Evolutionary conservation across 2,888 invertebrate genomes (phyloP).

Genomic region (Apamea sordens): DNA sequence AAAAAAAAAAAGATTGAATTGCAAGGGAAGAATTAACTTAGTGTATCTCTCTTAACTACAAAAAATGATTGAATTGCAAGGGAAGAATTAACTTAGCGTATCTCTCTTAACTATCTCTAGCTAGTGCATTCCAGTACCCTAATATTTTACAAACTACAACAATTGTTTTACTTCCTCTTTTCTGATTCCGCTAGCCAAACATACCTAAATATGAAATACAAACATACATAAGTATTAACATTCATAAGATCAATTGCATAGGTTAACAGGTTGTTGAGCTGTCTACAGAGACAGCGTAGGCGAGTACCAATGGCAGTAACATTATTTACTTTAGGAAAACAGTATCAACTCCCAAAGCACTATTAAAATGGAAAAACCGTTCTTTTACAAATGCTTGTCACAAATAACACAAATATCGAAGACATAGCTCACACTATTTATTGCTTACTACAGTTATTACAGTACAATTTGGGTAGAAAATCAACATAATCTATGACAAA

Average conservation of each 20-base stretch:
- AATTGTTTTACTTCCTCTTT: slow-evolving; percentile 30
- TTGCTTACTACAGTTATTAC: not conserved
- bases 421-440: not conserved
- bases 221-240: slow-evolving; percentile 32
- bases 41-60: slow-evolving; percentile 15
- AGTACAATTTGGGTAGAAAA: slow-evolving; percentile 9
- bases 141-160: slow-evolving; percentile 46
- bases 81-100: not conserved
- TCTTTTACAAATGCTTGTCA: slow-evolving; percentile 15
- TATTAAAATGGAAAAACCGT: not conserved
- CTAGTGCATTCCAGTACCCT: slow-evolving; percentile 41
- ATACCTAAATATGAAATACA: slow-evolving; percentile 29
- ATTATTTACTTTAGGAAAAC: slow-evolving; percentile 7
- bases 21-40: not conserved
- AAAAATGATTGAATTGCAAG: too few relatives aligned
- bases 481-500: slow-evolving; percentile 20
- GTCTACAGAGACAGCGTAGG: slow-evolving; percentile 6
- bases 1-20: not conserved
- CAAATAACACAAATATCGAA: not conserved
- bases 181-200: slow-evolving; percentile 40
- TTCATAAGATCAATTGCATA: slow-evolving; percentile 58
- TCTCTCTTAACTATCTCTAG: slow-evolving; percentile 21
- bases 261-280: slow-evolving; percentile 16
- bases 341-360: not conserved
- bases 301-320: slow-evolving; percentile 3